Evolutionary conservation across 1,140 invertebrate species (phyloP).

Genomic region (Diabrotica virgifera): DNA sequence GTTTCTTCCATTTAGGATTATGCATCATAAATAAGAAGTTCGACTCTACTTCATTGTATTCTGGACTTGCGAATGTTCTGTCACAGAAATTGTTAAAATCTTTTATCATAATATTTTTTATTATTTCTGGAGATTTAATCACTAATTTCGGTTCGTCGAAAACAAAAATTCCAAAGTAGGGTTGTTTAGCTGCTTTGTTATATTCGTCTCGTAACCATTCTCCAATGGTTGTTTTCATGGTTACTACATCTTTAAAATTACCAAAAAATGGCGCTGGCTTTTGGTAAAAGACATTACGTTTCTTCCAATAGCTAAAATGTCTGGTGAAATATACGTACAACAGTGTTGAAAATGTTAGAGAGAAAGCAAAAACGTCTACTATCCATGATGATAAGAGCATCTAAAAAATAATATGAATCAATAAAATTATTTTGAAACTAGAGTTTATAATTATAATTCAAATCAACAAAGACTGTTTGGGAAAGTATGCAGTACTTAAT

Average conservation of each 20-base stretch:
- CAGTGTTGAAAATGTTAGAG: background rate
- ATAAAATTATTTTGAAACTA: too few species aligned
- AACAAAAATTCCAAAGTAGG: conserved; percentile 47
- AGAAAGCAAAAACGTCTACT: background rate
- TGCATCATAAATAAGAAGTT: conserved; percentile 42
- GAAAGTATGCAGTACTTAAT: too few species aligned
- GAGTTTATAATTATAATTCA: too few species aligned
- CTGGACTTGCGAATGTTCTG: conserved; percentile 27
- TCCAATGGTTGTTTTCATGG: conserved; percentile 20
- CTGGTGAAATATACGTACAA: conserved; percentile 29
- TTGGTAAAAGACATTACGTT: conserved; percentile 36
- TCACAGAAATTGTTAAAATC: conserved; percentile 60
- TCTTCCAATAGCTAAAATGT: conserved; percentile 42
- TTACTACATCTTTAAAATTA: conserved; percentile 31
- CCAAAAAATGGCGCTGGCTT: conserved; percentile 46
- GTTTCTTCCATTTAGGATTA: conserved; percentile 51
- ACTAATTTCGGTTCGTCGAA: conserved; percentile 35
- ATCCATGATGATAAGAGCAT: conserved; percentile 18
- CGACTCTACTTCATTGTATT: conserved; percentile 18
- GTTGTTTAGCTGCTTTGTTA: conserved; percentile 35
- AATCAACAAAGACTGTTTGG: too few species aligned
- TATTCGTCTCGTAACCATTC: conserved; percentile 30
- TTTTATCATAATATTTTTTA: conserved; percentile 55
- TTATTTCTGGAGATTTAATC: conserved; percentile 53
- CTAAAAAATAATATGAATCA: conserved; percentile 4